phyloP scores from a whole-genome alignment of 2,797 vertebrate genomes.

The Epinephelus awoara region DNA sequence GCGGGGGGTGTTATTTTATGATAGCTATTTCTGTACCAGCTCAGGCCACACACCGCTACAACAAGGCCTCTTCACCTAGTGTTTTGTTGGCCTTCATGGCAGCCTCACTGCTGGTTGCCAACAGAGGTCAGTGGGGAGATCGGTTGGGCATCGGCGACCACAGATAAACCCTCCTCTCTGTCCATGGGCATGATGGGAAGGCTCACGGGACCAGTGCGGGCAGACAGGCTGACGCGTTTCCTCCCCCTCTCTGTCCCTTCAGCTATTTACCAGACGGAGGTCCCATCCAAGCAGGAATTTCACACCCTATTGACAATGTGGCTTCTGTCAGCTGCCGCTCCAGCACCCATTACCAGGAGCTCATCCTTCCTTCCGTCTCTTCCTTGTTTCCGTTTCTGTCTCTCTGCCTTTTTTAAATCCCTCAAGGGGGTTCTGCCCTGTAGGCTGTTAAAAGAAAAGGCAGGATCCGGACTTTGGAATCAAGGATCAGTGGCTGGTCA shows the following conservation, averaged over 20 bases:
- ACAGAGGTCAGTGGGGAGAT: constrained; percentile 68
- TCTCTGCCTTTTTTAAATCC: constrained; percentile 51
- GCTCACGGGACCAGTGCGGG: constrained; percentile 69
- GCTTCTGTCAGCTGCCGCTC: constrained; percentile 83
- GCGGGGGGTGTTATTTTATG: constrained; percentile 23
- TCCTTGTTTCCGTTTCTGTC: constrained; percentile 44
- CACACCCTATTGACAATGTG: constrained; percentile 85
- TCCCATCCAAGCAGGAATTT: constrained; percentile 83
- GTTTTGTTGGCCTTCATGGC: constrained; percentile 53
- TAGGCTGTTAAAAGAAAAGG: constrained; percentile 61
- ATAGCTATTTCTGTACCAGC: constrained; percentile 41
- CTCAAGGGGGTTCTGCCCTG: constrained; percentile 55
- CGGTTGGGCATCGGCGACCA: constrained; percentile 68
- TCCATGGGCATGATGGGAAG: constrained; percentile 63
- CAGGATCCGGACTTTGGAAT: constrained; percentile 54
- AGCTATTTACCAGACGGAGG: constrained; percentile 80
- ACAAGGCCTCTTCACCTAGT: constrained; percentile 23
- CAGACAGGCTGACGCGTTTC: constrained; percentile 79
- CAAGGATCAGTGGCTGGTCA: constrained; percentile 44
- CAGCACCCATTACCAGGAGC: constrained; percentile 70
- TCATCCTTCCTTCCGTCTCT: constrained; percentile 75
- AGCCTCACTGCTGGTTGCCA: constrained; percentile 52
- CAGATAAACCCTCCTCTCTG: constrained; percentile 72
- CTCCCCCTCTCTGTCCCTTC: constrained; percentile 60
- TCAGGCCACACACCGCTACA: constrained; percentile 49